Base-by-base conservation (phyloP, 2,113 vertebrate species). In the Bubo blakistoni region DNA sequence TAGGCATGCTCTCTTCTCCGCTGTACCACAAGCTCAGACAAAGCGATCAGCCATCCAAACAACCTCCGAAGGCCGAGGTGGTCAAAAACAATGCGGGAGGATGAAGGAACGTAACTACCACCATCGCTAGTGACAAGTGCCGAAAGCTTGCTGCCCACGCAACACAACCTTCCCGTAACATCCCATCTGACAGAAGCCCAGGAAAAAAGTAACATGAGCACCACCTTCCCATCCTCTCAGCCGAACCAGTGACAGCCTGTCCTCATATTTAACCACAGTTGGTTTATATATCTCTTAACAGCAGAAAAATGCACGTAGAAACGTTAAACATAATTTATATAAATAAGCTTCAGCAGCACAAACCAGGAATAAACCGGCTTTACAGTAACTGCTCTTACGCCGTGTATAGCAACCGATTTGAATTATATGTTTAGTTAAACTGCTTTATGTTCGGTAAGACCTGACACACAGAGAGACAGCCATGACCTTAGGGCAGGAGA, bases 71-170 rank as follows among this genome's bases (percentile, higher is more conserved):
- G 8, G 84, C 61, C n/a, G 58, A 7, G 65, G 72, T 0, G 13
- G 44, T 47, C 67, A 18, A 42, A 80, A 87, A 21, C 47, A 7
- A 51, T 2, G 11, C 9, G 4, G n/a, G 46, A 29, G 24, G 42
- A n/a, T 13, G 42, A 80, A 76, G 84, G 58, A 26, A 10, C 16
- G 1, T 22, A 38, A 13, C 29, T 58, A 36, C 12, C 47, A 13
- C 24, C 44, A 13, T 2, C 40, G 1, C 16, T 0, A 17, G 52
- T 4, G 73, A 61, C 46, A 7, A 0, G 4, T 1, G 4, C 30
- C 1, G 1, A 7, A 58, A 46, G 36, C 16, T 14, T 2, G 21
- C 2, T 81, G 84, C 3, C 27, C 44, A 0, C 0, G 19, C 16
- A 21, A 22, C 36, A 16, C 40, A 8, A 6, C 22, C 36, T 19